Conservation (phyloP, 2,113 vertebrate genomes). For the Myodes glareolus region DNA sequence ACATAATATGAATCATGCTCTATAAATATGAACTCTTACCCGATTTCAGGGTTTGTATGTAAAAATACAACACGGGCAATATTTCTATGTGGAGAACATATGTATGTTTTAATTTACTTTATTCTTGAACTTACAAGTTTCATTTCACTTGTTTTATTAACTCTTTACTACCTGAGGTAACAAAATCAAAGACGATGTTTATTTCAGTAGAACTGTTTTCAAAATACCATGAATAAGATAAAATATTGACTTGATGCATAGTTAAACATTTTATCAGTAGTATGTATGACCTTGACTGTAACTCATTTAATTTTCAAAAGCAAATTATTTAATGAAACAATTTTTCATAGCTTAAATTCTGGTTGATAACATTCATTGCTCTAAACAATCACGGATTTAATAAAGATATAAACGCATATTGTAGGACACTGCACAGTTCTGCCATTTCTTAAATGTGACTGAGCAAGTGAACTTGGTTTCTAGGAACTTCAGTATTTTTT, state of each 20-base stretch:
- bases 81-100: not conserved
- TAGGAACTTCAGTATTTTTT: not conserved
- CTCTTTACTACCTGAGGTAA: not conserved
- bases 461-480: not conserved
- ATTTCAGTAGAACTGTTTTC: constrained; percentile 35
- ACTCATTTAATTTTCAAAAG: constrained; percentile 49
- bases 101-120: not conserved
- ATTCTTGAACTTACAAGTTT: not conserved
- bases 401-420: constrained; percentile 19
- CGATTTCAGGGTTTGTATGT: not conserved
- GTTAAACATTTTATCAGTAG: not conserved
- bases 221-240: constrained; percentile 28
- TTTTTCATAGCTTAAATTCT: constrained; percentile 28
- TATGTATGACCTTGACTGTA: not conserved
- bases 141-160: not conserved
- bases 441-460: not conserved
- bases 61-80: not conserved
- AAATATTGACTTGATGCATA: not conserved
- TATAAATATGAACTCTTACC: not conserved
- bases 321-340: not conserved
- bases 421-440: not conserved
- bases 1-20: not conserved
- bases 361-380: not conserved
- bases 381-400: constrained; percentile 22
- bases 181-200: not conserved